These are phyloP conservation scores for Syngnathus rostellatus DNA, from an alignment of 2,797 vertebrate species.

Conservation along the genomic window DNA sequence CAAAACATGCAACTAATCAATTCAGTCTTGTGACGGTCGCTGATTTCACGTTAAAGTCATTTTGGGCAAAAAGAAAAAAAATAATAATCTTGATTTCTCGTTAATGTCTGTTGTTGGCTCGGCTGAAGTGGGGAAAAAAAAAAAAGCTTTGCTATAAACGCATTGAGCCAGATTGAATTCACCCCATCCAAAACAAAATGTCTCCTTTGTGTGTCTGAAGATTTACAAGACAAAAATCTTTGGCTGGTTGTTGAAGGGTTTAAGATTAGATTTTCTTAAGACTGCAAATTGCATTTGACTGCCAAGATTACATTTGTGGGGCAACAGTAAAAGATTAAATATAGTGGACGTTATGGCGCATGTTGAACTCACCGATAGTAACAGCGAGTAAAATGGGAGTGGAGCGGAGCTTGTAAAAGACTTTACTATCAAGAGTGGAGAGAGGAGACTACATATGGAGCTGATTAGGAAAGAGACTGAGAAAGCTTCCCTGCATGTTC, in stretches of 20 bases:
- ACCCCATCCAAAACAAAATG: constrained; percentile 14
- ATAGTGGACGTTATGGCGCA: constrained; percentile 26
- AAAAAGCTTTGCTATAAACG: constrained; percentile 19
- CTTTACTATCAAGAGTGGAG: constrained; percentile 37
- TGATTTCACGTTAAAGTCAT: not conserved
- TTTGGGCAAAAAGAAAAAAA: not conserved
- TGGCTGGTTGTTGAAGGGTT: constrained; percentile 40
- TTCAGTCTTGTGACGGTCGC: constrained; percentile 1
- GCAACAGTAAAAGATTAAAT: constrained; percentile 50
- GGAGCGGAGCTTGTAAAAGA: constrained; percentile 34
- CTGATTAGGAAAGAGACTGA: constrained; percentile 56
- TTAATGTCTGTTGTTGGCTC: constrained; percentile 18
- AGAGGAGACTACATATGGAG: constrained; percentile 60
- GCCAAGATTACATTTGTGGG: constrained; percentile 50
- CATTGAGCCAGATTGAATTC: constrained; percentile 20
- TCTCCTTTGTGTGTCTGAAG: constrained; percentile 20
- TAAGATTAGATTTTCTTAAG: constrained; percentile 39
- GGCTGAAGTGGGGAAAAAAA: constrained; percentile 1
- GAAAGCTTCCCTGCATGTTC: constrained; percentile 52
- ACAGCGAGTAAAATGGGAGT: constrained; percentile 17
- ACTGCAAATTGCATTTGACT: constrained; percentile 43
- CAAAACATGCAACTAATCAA: constrained; percentile 2
- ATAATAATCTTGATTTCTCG: not conserved
- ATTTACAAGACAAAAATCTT: constrained; percentile 27
- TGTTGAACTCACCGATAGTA: constrained; percentile 32